Conservation (phyloP, 2,113 vertebrate genomes). For the Catagonus wagneri region DNA sequence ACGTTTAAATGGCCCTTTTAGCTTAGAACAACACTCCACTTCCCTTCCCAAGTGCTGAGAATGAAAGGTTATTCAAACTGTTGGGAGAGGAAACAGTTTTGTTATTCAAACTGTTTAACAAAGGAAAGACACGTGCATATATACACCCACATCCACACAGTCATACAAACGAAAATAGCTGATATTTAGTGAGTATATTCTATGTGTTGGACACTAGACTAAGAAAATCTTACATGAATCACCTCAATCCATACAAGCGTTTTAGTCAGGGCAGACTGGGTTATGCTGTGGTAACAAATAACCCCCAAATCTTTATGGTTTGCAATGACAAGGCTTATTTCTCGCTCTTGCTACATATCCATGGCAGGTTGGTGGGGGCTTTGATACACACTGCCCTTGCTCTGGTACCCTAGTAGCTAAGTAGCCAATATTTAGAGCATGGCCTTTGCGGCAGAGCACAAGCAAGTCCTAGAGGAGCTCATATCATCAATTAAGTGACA, state of each 20-base stretch:
- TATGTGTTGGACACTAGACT: background rate
- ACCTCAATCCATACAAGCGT: background rate
- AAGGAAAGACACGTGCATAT: background rate
- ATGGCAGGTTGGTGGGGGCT: background rate
- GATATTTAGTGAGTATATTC: background rate
- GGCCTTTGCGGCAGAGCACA: background rate
- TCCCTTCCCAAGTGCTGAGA: background rate
- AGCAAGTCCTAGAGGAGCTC: background rate
- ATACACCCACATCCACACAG: background rate
- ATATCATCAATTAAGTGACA: background rate
- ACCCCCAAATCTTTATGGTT: background rate
- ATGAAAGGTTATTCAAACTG: background rate
- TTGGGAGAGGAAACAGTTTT: too few species aligned
- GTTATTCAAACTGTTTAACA: background rate
- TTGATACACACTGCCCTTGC: background rate
- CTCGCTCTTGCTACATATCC: background rate
- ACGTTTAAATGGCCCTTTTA: background rate
- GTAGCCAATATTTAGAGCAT: background rate
- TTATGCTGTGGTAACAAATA: slow-evolving; percentile 20
- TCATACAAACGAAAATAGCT: background rate
- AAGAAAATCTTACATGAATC: background rate
- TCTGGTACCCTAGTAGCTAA: background rate
- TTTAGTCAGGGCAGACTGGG: background rate
- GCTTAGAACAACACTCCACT: background rate
- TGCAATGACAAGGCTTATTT: background rate